These are phyloP conservation scores for Callochromis pleurospilus DNA, from an alignment of 2,113 vertebrate species.

Conservation along the genomic window DNA sequence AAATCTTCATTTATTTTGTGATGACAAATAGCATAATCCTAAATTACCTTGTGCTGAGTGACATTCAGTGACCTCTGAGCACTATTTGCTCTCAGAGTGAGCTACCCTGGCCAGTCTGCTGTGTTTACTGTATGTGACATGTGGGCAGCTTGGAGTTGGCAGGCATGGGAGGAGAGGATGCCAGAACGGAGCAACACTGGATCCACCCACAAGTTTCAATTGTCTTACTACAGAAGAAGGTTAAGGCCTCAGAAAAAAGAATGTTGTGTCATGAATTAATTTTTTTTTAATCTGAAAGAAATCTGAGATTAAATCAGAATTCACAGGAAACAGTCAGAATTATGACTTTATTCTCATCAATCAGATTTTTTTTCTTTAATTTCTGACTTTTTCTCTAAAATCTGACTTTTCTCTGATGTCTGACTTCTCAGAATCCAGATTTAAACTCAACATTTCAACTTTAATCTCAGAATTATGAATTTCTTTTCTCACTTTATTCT, in stretches of 20 bases:
- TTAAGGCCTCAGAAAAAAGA: neutral
- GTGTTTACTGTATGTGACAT: neutral
- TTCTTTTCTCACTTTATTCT: neutral
- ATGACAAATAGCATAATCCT: neutral
- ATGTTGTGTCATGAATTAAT: neutral
- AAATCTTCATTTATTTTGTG: neutral
- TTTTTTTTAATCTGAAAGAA: neutral
- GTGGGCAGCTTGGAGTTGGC: neutral
- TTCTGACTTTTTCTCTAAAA: neutral
- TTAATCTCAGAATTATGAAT: neutral
- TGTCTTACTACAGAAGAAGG: neutral
- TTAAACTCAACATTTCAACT: neutral
- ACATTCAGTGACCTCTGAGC: neutral
- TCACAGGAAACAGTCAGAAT: neutral
- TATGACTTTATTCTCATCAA: neutral
- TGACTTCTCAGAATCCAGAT: neutral
- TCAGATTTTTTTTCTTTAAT: neutral
- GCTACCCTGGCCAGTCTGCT: neutral
- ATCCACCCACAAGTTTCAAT: neutral
- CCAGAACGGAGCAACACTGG: fast-evolving
- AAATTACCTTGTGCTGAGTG: neutral
- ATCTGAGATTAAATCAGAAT: neutral
- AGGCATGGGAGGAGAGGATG: neutral
- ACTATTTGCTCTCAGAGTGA: neutral
- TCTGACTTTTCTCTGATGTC: neutral